Percentiles rank a stretch among this genome's conserved stretches.
Evolutionary conservation across 2,113 vertebrate genomes (phyloP).

Genomic region (Asarcornis scutulata): DNA sequence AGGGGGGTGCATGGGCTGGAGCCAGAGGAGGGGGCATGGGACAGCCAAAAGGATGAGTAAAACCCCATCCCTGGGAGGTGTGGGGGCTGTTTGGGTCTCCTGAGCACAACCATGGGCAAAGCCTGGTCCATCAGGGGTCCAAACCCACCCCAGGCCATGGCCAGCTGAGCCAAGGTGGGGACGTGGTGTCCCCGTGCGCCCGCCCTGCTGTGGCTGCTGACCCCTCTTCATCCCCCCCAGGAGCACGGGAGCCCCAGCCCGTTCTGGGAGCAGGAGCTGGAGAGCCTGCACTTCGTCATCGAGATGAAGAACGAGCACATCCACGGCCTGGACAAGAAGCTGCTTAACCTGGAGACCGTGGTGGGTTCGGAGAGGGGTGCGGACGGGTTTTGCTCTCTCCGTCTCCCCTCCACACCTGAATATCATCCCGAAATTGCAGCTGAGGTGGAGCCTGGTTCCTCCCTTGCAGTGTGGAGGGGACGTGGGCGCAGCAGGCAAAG

Average conservation of each 20-base stretch:
- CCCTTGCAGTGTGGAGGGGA: not conserved
- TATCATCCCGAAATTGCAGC: not conserved
- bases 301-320: conserved; percentile 92
- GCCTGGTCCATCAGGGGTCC: accelerated
- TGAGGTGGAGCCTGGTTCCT: accelerated
- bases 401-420: not conserved
- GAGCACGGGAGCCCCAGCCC: conserved; percentile 88
- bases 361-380: conserved; percentile 62
- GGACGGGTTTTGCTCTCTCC: not conserved
- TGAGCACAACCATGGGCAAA: not conserved
- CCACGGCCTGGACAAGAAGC: conserved; percentile 82
- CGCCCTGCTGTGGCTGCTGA: not conserved
- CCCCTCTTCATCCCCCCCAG: conserved; percentile 60
- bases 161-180: not conserved
- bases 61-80: not conserved
- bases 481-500: accelerated
- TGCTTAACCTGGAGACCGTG: conserved; percentile 84
- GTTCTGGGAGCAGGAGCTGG: conserved; percentile 96
- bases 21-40: not conserved
- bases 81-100: not conserved
- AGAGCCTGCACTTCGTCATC: conserved; percentile 94
- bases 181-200: not conserved
- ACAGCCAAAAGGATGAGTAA: not conserved
- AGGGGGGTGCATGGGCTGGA: accelerated
- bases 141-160: not conserved